Conservation (phyloP, 2,888 invertebrate genomes). For the Drosophila mayaguana region DNA sequence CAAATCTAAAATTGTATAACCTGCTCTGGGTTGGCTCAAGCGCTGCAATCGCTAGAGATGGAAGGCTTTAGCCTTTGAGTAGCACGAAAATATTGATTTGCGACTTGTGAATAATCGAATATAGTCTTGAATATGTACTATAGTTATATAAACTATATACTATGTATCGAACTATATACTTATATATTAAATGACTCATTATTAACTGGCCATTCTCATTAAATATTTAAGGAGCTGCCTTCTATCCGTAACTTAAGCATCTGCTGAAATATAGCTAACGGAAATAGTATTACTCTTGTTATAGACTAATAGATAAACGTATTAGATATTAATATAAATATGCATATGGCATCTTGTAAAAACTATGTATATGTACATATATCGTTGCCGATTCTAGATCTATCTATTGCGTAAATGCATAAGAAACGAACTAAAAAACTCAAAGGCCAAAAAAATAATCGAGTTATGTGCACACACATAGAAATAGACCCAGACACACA, state of each 20-base stretch:
- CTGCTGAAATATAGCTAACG: not conserved
- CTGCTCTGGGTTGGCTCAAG: slow-evolving; percentile 54
- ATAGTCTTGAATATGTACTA: too few species aligned
- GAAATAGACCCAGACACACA: not conserved
- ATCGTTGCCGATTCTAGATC: too few species aligned
- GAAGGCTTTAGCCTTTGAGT: slow-evolving; percentile 6
- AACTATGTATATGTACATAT: too few species aligned
- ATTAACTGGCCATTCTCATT: not conserved
- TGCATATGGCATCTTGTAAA: too few species aligned
- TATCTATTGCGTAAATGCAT: not conserved
- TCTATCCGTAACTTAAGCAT: not conserved
- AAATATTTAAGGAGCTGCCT: not conserved
- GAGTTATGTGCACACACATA: not conserved
- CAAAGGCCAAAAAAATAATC: not conserved
- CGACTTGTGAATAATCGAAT: not conserved
- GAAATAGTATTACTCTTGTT: not conserved
- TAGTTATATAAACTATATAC: too few species aligned
- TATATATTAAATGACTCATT: too few species aligned
- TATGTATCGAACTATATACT: too few species aligned
- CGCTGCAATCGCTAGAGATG: slow-evolving; percentile 36
- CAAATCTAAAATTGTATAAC: slow-evolving; percentile 78
- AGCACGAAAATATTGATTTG: slow-evolving; percentile 1
- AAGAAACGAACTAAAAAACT: not conserved
- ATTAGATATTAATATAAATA: too few species aligned
- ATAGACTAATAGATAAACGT: too few species aligned